phyloP scores from a whole-genome alignment of 2,797 vertebrate genomes.

The Tympanoctomys barrerae region DNA sequence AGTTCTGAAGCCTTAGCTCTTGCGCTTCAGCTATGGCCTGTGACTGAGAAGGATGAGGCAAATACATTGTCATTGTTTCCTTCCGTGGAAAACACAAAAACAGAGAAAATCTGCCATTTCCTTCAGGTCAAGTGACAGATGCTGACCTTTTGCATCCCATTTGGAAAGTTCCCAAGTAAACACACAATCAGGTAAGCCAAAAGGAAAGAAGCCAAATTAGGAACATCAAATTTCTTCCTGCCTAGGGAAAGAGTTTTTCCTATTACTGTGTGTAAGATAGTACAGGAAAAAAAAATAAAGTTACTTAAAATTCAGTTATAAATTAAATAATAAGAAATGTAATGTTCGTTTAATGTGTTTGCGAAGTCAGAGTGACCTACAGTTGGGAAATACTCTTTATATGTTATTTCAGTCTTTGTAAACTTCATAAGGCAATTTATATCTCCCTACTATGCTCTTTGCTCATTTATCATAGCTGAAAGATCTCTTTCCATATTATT shows the following conservation, averaged over 20 bases:
- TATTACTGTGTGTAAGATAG: neutral
- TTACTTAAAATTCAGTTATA: conserved; percentile 2
- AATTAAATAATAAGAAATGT: neutral
- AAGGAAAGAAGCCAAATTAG: conserved; percentile 31
- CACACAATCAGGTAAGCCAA: neutral
- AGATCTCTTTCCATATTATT: neutral
- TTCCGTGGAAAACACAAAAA: conserved; percentile 46
- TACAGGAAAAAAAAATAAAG: conserved; percentile 41
- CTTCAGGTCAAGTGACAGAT: conserved; percentile 67
- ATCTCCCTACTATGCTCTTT: neutral
- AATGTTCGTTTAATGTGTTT: neutral
- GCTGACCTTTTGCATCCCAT: conserved; percentile 43
- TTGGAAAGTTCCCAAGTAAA: conserved; percentile 57
- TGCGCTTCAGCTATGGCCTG: neutral
- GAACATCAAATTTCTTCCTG: conserved; percentile 18
- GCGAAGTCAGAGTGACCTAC: neutral
- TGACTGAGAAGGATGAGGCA: conserved; percentile 2
- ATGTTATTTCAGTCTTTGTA: conserved; percentile 4
- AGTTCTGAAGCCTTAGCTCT: neutral
- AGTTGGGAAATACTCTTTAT: neutral
- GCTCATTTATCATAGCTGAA: neutral
- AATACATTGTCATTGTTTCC: conserved; percentile 53
- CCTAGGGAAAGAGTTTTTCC: neutral
- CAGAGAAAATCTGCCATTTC: conserved; percentile 14
- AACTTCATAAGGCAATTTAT: neutral